A percentile compares a stretch with the other conserved stretches of the same genome.
phyloP scores from a whole-genome alignment of 2,797 vertebrate species.

The Poecilia picta region DNA sequence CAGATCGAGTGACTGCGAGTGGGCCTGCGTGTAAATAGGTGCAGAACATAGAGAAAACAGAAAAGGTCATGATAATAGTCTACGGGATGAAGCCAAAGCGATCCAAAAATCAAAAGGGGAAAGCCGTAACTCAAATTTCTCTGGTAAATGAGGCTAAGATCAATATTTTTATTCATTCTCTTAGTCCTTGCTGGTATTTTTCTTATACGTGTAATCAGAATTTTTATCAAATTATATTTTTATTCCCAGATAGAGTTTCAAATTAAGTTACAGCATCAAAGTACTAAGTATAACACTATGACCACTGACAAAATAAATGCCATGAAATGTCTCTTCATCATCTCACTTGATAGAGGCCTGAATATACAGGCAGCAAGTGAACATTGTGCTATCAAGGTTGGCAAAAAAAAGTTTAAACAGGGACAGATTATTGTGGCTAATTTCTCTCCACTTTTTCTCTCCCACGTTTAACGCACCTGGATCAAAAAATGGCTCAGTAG shows the following conservation, averaged over 20 bases:
- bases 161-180: constrained; percentile 11
- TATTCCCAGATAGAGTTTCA: background rate
- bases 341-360: background rate
- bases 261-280: background rate
- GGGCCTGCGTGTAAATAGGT: constrained; percentile 40
- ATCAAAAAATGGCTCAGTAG: too few species aligned
- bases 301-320: background rate
- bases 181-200: background rate
- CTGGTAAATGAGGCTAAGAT: constrained; percentile 5
- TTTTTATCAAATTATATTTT: background rate
- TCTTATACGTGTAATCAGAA: background rate
- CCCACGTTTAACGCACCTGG: too few species aligned
- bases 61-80: constrained; percentile 14
- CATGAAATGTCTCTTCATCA: background rate
- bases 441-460: too few species aligned
- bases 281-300: background rate
- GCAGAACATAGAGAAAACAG: constrained; percentile 10
- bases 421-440: background rate
- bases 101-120: constrained; percentile 15
- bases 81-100: background rate
- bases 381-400: background rate
- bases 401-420: background rate
- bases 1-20: constrained; percentile 88
- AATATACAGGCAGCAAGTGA: background rate
- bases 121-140: background rate